Percentiles rank a stretch among this genome's conserved stretches.
Conservation (phyloP, 2,888 invertebrate species). For the Hecatera dysodea region DNA sequence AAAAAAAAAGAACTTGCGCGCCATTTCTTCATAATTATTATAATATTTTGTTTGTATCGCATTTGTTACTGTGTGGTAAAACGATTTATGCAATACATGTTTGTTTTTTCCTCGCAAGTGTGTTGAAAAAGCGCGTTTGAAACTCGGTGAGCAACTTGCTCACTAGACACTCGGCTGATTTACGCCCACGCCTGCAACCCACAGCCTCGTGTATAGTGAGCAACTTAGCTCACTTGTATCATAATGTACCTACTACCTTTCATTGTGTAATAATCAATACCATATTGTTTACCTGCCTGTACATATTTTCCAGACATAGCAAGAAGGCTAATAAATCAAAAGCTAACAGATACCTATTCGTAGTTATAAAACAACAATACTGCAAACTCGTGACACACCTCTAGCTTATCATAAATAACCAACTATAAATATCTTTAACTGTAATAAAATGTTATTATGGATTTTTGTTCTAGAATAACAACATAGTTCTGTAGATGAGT, state of each 20-base stretch:
- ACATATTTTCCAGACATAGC: neutral
- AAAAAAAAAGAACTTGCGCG: too few relatives aligned
- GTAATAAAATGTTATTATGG: neutral
- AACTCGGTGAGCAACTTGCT: too few relatives aligned
- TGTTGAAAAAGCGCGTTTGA: too few relatives aligned
- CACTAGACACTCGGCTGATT: too few relatives aligned
- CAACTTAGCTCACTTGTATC: too few relatives aligned
- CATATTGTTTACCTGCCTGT: neutral
- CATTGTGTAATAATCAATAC: neutral
- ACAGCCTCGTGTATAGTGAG: too few relatives aligned
- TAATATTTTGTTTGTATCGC: too few relatives aligned
- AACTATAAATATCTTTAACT: slow-evolving; percentile 6
- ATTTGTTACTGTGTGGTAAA: too few relatives aligned
- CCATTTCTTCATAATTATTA: too few relatives aligned
- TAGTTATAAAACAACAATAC: slow-evolving; percentile 1
- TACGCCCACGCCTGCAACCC: too few relatives aligned
- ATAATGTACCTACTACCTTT: neutral
- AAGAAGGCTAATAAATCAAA: slow-evolving; percentile 7
- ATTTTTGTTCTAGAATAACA: slow-evolving; percentile 30
- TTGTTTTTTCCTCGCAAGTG: too few relatives aligned
- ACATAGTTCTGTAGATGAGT: neutral
- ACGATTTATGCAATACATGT: too few relatives aligned
- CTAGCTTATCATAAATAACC: neutral
- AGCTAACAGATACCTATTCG: neutral
- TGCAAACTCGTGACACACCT: neutral